phyloP scores from a whole-genome alignment of 2,888 invertebrate species.

The Drosophila fulvimacula region DNA sequence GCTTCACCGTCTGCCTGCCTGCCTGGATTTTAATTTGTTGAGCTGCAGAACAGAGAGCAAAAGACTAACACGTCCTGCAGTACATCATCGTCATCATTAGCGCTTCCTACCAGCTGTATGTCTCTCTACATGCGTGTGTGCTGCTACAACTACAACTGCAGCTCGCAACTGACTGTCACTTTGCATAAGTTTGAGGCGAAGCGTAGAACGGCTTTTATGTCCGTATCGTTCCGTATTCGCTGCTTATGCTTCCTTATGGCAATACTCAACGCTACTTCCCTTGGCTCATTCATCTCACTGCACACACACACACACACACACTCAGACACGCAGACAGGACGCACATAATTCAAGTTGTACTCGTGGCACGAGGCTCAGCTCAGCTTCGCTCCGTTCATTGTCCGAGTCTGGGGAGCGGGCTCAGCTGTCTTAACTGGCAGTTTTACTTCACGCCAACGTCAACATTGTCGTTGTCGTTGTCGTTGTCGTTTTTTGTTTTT shows the following conservation, averaged over 20 bases:
- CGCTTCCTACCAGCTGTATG: conserved; percentile 60
- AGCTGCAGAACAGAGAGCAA: conserved; percentile 58
- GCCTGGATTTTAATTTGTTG: conserved; percentile 76
- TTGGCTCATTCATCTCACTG: conserved; percentile 70
- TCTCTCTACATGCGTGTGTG: neutral
- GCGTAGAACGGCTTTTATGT: conserved; percentile 44
- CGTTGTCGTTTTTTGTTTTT: conserved; percentile 16
- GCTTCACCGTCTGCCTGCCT: conserved; percentile 45
- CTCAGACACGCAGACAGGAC: conserved; percentile 49
- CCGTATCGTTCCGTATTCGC: conserved; percentile 43
- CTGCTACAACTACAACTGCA: conserved; percentile 27
- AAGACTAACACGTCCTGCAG: conserved; percentile 77
- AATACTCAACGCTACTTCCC: conserved; percentile 77
- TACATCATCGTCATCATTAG: conserved; percentile 80
- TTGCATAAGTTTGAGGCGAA: conserved; percentile 66
- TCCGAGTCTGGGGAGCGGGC: conserved; percentile 45
- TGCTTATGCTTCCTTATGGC: conserved; percentile 73
- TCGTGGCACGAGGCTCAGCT: conserved; percentile 63
- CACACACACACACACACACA: conserved; percentile 41
- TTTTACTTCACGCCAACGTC: conserved; percentile 69
- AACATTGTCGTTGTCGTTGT: conserved; percentile 23
- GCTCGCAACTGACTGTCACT: conserved; percentile 50
- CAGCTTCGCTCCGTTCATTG: conserved; percentile 23
- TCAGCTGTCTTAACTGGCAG: conserved; percentile 76
- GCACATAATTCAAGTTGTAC: conserved; percentile 75